Evolutionary conservation across 2,888 invertebrate genomes (phyloP).

Genomic region (Epistrophe grossulariae): DNA sequence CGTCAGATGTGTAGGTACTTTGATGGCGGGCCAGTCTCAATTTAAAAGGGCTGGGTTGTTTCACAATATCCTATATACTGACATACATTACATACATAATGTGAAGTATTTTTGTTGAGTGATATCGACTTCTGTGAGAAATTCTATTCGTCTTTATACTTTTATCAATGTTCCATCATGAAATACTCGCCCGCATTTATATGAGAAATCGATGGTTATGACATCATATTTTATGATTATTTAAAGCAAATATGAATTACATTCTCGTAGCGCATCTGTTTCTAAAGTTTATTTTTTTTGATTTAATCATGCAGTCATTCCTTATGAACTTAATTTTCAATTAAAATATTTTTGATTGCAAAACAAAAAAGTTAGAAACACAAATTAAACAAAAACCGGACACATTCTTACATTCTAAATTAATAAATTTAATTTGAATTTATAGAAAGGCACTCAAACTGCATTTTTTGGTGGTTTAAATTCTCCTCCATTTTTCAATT

Average conservation of each 20-base stretch:
- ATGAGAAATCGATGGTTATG: constrained; percentile 5
- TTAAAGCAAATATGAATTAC: background rate
- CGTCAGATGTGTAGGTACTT: background rate
- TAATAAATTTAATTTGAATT: no score
- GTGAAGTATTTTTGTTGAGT: background rate
- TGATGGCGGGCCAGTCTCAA: background rate
- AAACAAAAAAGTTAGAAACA: background rate
- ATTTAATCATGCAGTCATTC: background rate
- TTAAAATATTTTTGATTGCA: background rate
- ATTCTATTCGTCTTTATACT: background rate
- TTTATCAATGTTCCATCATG: background rate
- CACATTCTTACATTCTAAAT: no score
- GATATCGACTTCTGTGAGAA: background rate
- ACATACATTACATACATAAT: background rate
- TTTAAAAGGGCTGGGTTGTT: constrained; percentile 15
- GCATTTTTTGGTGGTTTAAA: no score
- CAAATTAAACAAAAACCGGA: no score
- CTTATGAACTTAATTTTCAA: background rate
- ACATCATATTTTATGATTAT: constrained; percentile 12
- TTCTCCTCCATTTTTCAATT: no score
- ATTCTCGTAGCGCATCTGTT: background rate
- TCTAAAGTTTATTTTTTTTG: background rate
- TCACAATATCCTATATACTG: background rate
- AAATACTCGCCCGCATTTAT: constrained; percentile 1
- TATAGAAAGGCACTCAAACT: no score